A percentile compares a stretch with the other conserved stretches of the same genome.
These are phyloP conservation scores for Numida meleagris DNA, from an alignment of 2,113 vertebrate genomes.

Conservation along the genomic window DNA sequence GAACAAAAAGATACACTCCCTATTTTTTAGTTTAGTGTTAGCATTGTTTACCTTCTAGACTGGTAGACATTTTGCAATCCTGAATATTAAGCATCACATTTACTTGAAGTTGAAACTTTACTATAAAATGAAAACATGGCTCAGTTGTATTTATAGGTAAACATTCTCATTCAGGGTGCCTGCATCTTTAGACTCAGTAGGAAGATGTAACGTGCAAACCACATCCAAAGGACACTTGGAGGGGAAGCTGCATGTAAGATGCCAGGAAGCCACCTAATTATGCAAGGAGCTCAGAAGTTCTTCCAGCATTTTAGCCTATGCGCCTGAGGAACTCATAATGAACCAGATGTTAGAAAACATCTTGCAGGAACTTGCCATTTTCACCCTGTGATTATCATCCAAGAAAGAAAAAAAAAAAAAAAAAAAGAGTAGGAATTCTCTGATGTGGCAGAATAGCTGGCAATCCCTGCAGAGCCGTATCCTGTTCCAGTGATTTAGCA, in stretches of 20 bases:
- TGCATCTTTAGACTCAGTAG: not conserved
- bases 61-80: not conserved
- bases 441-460: not conserved
- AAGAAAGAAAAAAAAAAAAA: not conserved
- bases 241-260: not conserved
- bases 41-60: not conserved
- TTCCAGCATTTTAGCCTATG: not conserved
- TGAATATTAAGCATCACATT: not conserved
- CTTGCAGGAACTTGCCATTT: not conserved
- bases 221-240: not conserved
- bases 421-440: not conserved
- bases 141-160: not conserved
- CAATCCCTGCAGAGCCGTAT: not conserved
- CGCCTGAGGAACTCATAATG: not conserved
- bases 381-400: not conserved
- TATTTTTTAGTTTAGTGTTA: slow-evolving; percentile 6
- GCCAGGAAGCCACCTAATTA: not conserved
- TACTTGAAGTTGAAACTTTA: not conserved
- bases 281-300: not conserved
- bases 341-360: not conserved
- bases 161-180: not conserved
- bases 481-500: not conserved
- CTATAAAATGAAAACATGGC: not conserved
- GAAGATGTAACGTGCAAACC: not conserved
- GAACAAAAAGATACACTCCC: not conserved